Percentiles rank a stretch among this genome's conserved stretches.
Evolutionary conservation across 2,888 invertebrate species (phyloP).

Genomic region (Andrena bicolor): DNA sequence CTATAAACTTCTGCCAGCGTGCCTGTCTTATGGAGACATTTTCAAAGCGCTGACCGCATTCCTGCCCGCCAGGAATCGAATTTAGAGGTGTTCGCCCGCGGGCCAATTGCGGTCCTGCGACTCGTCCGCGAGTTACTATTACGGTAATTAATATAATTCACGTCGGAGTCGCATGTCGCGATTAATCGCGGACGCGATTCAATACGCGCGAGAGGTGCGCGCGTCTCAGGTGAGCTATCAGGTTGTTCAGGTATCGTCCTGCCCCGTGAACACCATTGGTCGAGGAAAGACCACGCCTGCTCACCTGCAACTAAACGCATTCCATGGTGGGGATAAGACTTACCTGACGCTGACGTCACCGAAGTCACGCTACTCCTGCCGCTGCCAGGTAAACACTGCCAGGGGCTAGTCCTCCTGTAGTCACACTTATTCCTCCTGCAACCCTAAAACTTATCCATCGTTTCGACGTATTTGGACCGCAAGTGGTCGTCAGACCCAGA

Average conservation of each 20-base stretch:
- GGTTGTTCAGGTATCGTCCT: constrained; percentile 80
- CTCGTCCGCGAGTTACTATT: constrained; percentile 16
- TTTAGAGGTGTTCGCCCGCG: not conserved
- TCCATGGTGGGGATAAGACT: constrained; percentile 71
- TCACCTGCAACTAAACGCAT: constrained; percentile 78
- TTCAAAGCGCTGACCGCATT: not conserved
- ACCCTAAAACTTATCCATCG: not conserved
- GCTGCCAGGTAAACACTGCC: constrained; percentile 71
- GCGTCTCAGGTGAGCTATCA: constrained; percentile 77
- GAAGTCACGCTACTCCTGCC: constrained; percentile 77
- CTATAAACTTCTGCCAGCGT: not conserved
- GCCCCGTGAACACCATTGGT: constrained; percentile 82
- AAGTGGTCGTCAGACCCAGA: not conserved
- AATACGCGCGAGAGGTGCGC: constrained; percentile 63
- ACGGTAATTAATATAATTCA: constrained; percentile 31
- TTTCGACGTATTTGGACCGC: not conserved
- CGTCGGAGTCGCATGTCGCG: constrained; percentile 44
- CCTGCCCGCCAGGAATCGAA: not conserved
- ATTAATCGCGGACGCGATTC: constrained; percentile 49
- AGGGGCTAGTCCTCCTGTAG: constrained; percentile 36
- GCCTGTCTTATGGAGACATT: not conserved
- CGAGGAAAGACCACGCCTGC: constrained; percentile 80
- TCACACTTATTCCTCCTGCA: constrained; percentile 29
- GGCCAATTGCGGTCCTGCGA: not conserved
- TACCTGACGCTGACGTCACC: constrained; percentile 79